phyloP scores from a whole-genome alignment of 2,797 vertebrate genomes.

The Orestias chungarensis region DNA sequence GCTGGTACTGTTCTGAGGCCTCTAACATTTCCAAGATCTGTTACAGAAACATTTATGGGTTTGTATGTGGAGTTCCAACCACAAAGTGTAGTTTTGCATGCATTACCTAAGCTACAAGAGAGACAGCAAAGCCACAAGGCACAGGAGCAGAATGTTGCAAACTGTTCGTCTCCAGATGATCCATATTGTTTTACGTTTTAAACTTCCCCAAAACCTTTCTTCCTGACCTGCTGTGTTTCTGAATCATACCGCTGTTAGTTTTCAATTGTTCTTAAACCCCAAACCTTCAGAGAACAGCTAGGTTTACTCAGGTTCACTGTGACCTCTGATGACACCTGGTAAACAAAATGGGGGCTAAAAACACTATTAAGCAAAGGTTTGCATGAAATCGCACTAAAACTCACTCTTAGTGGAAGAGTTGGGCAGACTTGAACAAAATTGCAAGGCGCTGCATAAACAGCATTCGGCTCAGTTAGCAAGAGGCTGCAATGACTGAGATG shows the following conservation, averaged over 20 bases:
- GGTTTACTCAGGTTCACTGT: too few species aligned
- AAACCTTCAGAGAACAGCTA: too few species aligned
- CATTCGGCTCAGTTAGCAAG: slow-evolving; percentile 7
- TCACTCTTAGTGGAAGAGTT: background rate
- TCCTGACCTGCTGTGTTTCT: too few species aligned
- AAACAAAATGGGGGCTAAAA: too few species aligned
- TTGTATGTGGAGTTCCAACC: background rate
- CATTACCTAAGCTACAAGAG: too few species aligned
- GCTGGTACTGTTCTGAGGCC: background rate
- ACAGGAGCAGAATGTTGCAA: too few species aligned
- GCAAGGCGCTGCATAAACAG: background rate
- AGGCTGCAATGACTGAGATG: slow-evolving; percentile 2
- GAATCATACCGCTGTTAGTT: too few species aligned
- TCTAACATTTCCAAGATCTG: background rate
- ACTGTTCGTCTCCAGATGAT: too few species aligned
- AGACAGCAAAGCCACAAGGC: too few species aligned
- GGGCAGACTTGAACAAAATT: background rate
- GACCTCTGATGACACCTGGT: background rate
- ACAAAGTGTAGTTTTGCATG: background rate
- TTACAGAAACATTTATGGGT: background rate
- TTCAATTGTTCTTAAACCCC: background rate
- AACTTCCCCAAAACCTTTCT: too few species aligned
- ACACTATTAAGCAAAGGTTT: background rate
- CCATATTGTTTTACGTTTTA: too few species aligned
- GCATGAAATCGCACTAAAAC: background rate